Evolutionary conservation across 2,113 vertebrate genomes (phyloP).

Genomic region (Eulemur macaco): DNA sequence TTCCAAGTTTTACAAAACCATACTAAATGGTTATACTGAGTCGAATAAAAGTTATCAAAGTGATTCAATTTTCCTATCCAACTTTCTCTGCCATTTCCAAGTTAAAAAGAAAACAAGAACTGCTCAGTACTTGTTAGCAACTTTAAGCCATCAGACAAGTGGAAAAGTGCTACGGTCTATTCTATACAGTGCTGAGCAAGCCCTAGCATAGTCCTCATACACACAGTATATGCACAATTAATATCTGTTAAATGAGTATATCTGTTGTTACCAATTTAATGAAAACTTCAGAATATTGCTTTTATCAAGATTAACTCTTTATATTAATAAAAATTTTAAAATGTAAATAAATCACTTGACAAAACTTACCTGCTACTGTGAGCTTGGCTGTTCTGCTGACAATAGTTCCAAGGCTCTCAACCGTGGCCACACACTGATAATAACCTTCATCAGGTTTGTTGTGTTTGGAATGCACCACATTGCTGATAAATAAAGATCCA

Average conservation of each 20-base stretch:
- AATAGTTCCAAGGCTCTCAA: slow-evolving; percentile 95
- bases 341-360: background rate
- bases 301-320: background rate
- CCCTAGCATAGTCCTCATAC: background rate
- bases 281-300: background rate
- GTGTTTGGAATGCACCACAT: slow-evolving; percentile 96
- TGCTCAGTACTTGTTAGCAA: background rate
- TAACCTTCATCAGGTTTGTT: slow-evolving; percentile 97
- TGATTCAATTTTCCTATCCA: slow-evolving; percentile 16
- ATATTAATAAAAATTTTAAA: slow-evolving; percentile 14
- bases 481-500: slow-evolving; percentile 92
- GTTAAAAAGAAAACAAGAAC: background rate
- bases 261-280: background rate
- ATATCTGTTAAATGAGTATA: background rate
- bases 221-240: background rate
- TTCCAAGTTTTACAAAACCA: background rate
- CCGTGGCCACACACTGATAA: slow-evolving; percentile 96
- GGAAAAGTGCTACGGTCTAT: background rate
- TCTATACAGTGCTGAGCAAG: background rate
- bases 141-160: background rate
- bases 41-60: slow-evolving; percentile 15
- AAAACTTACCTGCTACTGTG: slow-evolving; percentile 90
- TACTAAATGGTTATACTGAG: background rate
- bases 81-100: background rate
- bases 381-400: slow-evolving; percentile 94